phyloP scores from a whole-genome alignment of 2,888 invertebrate species.

The Isotomurus palustris region DNA sequence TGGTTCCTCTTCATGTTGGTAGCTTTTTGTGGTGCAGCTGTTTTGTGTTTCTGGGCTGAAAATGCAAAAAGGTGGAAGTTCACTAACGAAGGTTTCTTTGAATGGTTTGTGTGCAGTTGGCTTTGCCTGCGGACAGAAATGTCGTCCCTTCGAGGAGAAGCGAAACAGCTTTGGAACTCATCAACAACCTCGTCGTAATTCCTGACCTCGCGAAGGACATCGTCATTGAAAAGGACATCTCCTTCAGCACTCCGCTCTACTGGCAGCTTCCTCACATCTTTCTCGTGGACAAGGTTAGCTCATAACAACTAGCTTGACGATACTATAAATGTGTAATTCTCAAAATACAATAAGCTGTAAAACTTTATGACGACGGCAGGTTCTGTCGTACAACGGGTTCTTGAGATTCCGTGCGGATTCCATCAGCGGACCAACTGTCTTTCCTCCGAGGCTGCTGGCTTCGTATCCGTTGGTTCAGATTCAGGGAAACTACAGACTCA shows the following conservation, averaged over 20 bases:
- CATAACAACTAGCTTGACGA: too few relatives aligned
- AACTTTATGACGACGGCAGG: slow-evolving; percentile 55
- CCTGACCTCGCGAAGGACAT: slow-evolving; percentile 59
- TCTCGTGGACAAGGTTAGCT: slow-evolving; percentile 69
- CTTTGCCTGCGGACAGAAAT: slow-evolving; percentile 49
- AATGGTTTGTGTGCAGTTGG: slow-evolving; percentile 47
- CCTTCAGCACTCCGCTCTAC: slow-evolving; percentile 67
- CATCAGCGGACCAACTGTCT: slow-evolving; percentile 60
- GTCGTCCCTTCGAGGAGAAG: slow-evolving; percentile 39
- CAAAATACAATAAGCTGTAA: not conserved
- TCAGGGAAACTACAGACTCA: slow-evolving; percentile 67
- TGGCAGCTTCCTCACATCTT: slow-evolving; percentile 76
- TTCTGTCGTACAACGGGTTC: slow-evolving; percentile 85
- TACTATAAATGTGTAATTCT: not conserved
- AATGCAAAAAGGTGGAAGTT: not conserved
- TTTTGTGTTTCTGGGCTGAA: not conserved
- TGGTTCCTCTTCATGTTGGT: too few relatives aligned
- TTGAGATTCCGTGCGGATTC: slow-evolving; percentile 69
- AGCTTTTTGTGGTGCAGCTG: not conserved
- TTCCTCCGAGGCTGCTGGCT: slow-evolving; percentile 55
- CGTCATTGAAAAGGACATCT: slow-evolving; percentile 55
- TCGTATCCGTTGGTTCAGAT: slow-evolving; percentile 76
- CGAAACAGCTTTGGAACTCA: slow-evolving; percentile 55
- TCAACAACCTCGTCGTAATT: slow-evolving; percentile 61
- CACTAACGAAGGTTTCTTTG: not conserved